These are phyloP conservation scores for Oriolus oriolus DNA, from an alignment of 2,113 vertebrate species.

Conservation along the genomic window DNA sequence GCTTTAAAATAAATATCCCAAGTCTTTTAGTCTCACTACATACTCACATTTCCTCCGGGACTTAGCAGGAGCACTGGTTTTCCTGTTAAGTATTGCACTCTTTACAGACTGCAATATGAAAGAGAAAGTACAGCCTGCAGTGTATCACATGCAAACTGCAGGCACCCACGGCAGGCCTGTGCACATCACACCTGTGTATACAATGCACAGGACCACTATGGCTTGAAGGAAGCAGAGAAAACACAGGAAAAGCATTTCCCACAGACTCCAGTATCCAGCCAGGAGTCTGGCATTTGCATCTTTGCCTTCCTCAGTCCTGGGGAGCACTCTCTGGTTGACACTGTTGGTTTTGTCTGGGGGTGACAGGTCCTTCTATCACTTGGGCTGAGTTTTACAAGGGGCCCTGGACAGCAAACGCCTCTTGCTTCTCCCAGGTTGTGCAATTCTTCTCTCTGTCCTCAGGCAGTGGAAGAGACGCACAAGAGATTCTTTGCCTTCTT, in stretches of 20 bases:
- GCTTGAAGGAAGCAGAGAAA: not conserved
- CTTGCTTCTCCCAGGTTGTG: not conserved
- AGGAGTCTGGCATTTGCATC: not conserved
- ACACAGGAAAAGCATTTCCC: not conserved
- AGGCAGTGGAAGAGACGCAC: not conserved
- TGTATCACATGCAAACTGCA: not conserved
- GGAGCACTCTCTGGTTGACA: not conserved
- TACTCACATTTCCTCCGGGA: not conserved
- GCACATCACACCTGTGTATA: not conserved
- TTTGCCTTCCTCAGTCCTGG: not conserved
- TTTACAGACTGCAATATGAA: not conserved
- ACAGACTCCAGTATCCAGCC: not conserved
- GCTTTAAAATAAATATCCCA: not conserved
- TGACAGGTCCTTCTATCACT: not conserved
- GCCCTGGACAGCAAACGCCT: not conserved
- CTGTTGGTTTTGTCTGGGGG: not conserved
- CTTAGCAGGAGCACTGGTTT: not conserved
- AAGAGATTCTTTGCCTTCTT: not conserved
- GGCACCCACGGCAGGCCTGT: not conserved
- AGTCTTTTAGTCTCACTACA: not conserved
- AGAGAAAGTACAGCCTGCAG: not conserved
- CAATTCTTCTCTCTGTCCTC: not conserved
- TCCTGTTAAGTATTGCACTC: not conserved
- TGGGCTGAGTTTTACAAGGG: not conserved
- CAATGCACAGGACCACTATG: rapidly evolving